Evolutionary conservation across 2,888 invertebrate species (phyloP).

Genomic region (Periphyllus acericola): DNA sequence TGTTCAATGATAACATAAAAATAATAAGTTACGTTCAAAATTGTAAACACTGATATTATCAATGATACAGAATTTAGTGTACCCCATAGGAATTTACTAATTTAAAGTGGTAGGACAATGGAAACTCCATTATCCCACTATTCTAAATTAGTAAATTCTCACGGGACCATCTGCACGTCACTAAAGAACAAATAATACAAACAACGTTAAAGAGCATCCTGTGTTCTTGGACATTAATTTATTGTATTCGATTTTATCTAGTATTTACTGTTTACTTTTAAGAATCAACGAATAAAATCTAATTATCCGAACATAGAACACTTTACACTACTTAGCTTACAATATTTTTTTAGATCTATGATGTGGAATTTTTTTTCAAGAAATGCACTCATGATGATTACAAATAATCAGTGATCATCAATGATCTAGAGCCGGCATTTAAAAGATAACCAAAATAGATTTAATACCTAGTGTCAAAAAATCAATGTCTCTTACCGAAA

Average conservation of each 20-base stretch:
- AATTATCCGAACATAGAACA: not conserved
- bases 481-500: too few relatives aligned
- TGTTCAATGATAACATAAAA: not conserved
- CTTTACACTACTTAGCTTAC: too few relatives aligned
- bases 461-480: too few relatives aligned
- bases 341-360: too few relatives aligned
- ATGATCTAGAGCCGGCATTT: too few relatives aligned
- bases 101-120: constrained; percentile 37
- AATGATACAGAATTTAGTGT: constrained; percentile 31
- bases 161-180: constrained; percentile 27
- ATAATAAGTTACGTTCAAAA: not conserved
- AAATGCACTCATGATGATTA: too few relatives aligned
- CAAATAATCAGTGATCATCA: too few relatives aligned
- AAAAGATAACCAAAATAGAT: too few relatives aligned
- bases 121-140: constrained; percentile 31
- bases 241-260: not conserved
- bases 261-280: constrained; percentile 2
- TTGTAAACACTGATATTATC: constrained; percentile 38
- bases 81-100: constrained; percentile 23
- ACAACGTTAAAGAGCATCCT: constrained; percentile 36
- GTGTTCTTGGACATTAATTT: constrained; percentile 14
- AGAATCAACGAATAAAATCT: constrained; percentile 6
- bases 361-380: too few relatives aligned
- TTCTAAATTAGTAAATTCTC: constrained; percentile 55
- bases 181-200: constrained; percentile 44